Evolutionary conservation across 1,140 invertebrate genomes (phyloP).

Genomic region (Chelonus insularis): DNA sequence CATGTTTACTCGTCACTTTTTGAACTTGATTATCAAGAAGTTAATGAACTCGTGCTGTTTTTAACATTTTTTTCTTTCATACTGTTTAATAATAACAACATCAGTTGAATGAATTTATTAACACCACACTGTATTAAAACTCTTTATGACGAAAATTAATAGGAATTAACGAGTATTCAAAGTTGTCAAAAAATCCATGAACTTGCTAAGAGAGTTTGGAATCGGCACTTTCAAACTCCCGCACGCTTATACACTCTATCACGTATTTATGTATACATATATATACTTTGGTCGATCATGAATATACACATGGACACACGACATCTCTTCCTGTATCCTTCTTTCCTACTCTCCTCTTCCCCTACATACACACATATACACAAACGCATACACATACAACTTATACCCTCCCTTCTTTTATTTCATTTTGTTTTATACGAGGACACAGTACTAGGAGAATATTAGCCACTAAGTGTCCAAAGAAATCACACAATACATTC

Average conservation of each 20-base stretch:
- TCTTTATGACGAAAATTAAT: background rate
- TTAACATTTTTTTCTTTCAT: too few relatives aligned
- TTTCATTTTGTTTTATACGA: background rate
- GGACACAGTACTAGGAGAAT: background rate
- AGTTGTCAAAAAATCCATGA: background rate
- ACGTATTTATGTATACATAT: background rate
- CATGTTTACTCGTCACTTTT: background rate
- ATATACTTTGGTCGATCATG: background rate
- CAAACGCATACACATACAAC: too few relatives aligned
- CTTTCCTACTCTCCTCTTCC: background rate
- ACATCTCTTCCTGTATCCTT: constrained; percentile 11
- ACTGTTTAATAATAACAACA: too few relatives aligned
- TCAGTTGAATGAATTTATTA: too few relatives aligned
- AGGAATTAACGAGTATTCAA: background rate
- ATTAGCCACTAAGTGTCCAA: background rate
- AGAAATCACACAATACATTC: background rate
- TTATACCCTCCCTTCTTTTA: background rate
- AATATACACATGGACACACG: background rate
- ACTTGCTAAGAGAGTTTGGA: constrained; percentile 1
- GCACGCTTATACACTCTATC: background rate
- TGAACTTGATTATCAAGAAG: background rate
- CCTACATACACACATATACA: too few relatives aligned
- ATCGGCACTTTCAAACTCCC: constrained; percentile 16
- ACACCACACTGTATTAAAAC: too few relatives aligned
- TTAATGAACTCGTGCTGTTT: too few relatives aligned